Conservation (phyloP, 2,797 vertebrate genomes). For the Sebastes paucispinis region DNA sequence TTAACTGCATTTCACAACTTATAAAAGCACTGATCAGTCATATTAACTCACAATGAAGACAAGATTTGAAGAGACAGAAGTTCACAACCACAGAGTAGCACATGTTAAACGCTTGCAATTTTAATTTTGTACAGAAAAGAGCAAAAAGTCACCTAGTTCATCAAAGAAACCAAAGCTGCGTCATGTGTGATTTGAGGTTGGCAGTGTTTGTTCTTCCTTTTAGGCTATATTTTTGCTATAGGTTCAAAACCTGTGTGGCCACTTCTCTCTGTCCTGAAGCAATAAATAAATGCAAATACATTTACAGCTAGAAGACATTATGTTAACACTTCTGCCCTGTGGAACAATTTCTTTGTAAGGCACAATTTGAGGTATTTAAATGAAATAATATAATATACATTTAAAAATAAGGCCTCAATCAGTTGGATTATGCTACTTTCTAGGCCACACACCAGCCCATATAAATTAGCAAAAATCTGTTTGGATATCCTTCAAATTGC, state of each 20-base stretch:
- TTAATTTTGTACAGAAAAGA: background rate
- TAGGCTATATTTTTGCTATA: background rate
- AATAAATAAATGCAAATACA: background rate
- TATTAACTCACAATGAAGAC: background rate
- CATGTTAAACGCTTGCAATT: background rate
- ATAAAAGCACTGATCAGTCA: background rate
- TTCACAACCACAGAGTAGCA: background rate
- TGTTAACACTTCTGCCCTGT: background rate
- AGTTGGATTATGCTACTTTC: background rate
- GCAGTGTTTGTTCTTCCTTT: background rate
- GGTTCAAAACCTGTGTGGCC: background rate
- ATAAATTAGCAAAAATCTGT: background rate
- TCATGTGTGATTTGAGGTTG: background rate
- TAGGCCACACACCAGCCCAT: background rate
- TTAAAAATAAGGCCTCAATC: background rate
- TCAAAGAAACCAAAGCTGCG: background rate
- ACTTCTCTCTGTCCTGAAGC: background rate
- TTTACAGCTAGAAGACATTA: fast-evolving
- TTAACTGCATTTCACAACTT: background rate
- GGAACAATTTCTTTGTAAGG: background rate
- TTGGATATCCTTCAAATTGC: background rate
- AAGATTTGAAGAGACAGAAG: background rate
- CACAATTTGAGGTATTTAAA: background rate
- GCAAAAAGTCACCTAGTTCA: background rate
- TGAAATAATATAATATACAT: background rate